A percentile compares a stretch with the other conserved stretches of the same genome.
phyloP scores from a whole-genome alignment of 2,888 invertebrate genomes.

The Cyclophora albipunctata region DNA sequence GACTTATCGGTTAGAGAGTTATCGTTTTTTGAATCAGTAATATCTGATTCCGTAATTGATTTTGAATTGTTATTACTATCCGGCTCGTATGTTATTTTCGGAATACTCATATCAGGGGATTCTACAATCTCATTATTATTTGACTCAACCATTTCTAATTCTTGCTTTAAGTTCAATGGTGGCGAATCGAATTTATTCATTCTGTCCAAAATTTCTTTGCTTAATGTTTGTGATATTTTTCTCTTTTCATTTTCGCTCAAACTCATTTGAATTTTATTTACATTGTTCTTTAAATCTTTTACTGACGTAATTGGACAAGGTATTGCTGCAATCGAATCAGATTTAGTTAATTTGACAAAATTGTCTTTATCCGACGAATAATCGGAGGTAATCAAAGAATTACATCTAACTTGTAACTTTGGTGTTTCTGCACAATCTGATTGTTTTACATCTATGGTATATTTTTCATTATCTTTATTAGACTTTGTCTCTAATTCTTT shows the following conservation, averaged over 20 bases:
- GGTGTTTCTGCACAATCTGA: constrained; percentile 42
- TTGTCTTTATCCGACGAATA: constrained; percentile 43
- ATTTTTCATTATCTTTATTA: constrained; percentile 63
- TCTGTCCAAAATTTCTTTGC: constrained; percentile 82
- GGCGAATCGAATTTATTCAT: constrained; percentile 64
- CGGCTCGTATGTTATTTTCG: not conserved
- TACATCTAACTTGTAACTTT: constrained; percentile 74
- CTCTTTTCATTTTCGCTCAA: constrained; percentile 82
- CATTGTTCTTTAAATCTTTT: constrained; percentile 65
- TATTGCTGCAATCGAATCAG: constrained; percentile 75
- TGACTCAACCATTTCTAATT: constrained; percentile 77
- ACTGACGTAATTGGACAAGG: constrained; percentile 55
- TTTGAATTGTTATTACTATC: constrained; percentile 7
- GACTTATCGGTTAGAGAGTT: constrained; percentile 42
- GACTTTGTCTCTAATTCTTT: constrained; percentile 68
- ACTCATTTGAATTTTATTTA: constrained; percentile 66
- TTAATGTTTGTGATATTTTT: constrained; percentile 81
- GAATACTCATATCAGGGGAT: not conserved
- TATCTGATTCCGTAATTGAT: constrained; percentile 7
- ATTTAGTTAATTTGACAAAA: constrained; percentile 61
- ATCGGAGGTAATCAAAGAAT: constrained; percentile 69
- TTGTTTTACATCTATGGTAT: constrained; percentile 77
- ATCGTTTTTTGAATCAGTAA: constrained; percentile 35
- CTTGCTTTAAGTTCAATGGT: constrained; percentile 52
- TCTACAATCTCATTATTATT: constrained; percentile 18